Base-by-base conservation (phyloP, 2,888 invertebrate genomes). In the Conops quadrifasciatus region DNA sequence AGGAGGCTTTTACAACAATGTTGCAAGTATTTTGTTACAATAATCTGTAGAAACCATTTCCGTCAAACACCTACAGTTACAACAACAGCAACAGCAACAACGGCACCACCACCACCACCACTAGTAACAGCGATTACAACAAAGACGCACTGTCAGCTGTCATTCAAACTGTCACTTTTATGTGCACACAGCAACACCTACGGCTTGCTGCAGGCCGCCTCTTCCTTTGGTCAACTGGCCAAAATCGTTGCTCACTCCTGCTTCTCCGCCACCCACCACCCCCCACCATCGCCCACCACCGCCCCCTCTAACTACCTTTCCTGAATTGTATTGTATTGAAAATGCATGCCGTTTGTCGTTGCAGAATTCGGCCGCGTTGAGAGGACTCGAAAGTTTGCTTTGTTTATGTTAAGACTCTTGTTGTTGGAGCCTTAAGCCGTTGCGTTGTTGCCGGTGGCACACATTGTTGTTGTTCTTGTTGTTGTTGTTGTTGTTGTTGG, bases 161-260 rank as follows among this genome's bases (percentile, higher is more conserved):
- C 80, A 81, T 78, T 80, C 80, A 78, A 78, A 78, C 74, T 81
- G 81, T 77, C 80, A 80, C 79, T 58, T n/a, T n/a, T n/a, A n/a
- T n/a, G n/a, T 62, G 26, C 60, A 16, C 53, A 26, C 51, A 21
- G 9, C 58, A 43, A 67, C 49, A 60, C 60, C 68, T 43, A 30
- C 11, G 68, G 26, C 45, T 21, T n/a, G 36, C 1, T 15, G 43
- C 26, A 11, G 21, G 24, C 9, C n/a, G 5, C 47, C 62, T 2
- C 45, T 21, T 15, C 45, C 2, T 47, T 30, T n/a, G 5, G n/a
- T n/a, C n/a, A n/a, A n/a, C n/a, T n/a, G n/a, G n/a, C n/a, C n/a
- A n/a, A n/a, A n/a, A n/a, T n/a, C n/a, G n/a, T n/a, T n/a, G 0
- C 26, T n/a, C 26, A 64, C 49, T 26, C 49, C 21, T 19, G 43